Evolutionary conservation across 2,888 invertebrate genomes (phyloP), one percentile per base, ranked within the genome.

Genomic region (Sesamia inferens): DNA sequence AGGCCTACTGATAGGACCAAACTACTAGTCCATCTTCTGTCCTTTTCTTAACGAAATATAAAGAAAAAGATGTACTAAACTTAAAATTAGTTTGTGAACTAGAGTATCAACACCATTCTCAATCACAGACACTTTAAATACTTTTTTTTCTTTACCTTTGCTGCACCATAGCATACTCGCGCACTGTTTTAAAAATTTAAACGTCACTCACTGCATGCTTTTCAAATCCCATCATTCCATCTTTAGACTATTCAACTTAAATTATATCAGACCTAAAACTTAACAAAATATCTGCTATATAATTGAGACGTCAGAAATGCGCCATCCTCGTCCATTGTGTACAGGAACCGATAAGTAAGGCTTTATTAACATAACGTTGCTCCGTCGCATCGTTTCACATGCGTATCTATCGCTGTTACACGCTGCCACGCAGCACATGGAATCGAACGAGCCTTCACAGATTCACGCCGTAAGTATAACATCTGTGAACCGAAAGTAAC

Each of bases 301-400:
- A 74, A 42, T 14, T 48, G 24, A 67, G 42, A 66, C 83, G 79
- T 80, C 81, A 75, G 68, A 71, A 76, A 84, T 84, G 81, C 48
- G 68, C 67, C 67, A 68, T 5, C 22, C 10, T 48, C 62, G 71
- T 62, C 69, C 71, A 71, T 76, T 68, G 72, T 82, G 71, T 81
- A 76, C 71, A 69, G 59, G 69, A 73, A 73, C 57, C 61, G 11
- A 22, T 79, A 79, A 31, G 11, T 68, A 47, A 66, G 6, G 57
- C 24, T 68, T 24, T 58, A 11, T 63, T 11, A 8, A 59, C 11
- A 8, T 71, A 74, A 68, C 62, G 48, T 81, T 76, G 55, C 95
- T 99, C 71, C 99, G 98, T 0, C 97, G 97, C 83, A 97, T 99
- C 78, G 98, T 99, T 4, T 98, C 98, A 0, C 98, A 98, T 90